Base-by-base conservation (phyloP, 2,113 vertebrate genomes). In the Engraulis encrasicolus region DNA sequence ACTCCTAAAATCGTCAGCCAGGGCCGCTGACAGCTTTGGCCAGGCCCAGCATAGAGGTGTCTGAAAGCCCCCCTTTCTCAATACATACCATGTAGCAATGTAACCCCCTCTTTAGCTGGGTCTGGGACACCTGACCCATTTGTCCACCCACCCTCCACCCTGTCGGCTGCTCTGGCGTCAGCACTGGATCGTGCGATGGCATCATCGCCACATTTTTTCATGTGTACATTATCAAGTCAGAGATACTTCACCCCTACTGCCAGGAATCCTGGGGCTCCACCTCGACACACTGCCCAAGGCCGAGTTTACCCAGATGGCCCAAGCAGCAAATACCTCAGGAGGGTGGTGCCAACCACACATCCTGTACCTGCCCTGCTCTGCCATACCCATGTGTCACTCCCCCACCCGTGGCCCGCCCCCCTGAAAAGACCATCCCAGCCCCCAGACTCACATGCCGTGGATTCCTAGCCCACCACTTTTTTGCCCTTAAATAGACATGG, bases 221-320 rank as follows among this genome's bases (percentile, higher is more conserved):
- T 66, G 58, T 66, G 58, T 66, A 66, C 58, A 66, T 66, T 66
- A 66, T 74, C 66, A 74, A n/a, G 66, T 34, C 23, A 74, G 14
- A 34, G 66, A 74, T 74, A 5, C 66, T 2, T 2, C 1, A 34
- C 66, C 66, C 66, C 0, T 15, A 9, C 40, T 17, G 27, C 66
- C 31, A 31, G 27, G 66, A 71, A 71, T 14, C 31, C 20, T 6
- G 54, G 54, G 54, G 23, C 40, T 71, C 27, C 27, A 34, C 66
- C n/a, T n/a, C n/a, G n/a, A n/a, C 2, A 34, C 12, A 15, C 27
- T 4, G 66, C 4, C 40, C 9, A 9, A 45, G 40, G 40, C 40
- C 15, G 31, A 71, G 61, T 71, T 71, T 71, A 71, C 61, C 61
- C 61, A 71, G 61, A 74, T 74, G 66, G 27, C 66, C n/a, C 1